Evolutionary conservation across 2,888 invertebrate species (phyloP).

Genomic region (Leptopilina myrica): DNA sequence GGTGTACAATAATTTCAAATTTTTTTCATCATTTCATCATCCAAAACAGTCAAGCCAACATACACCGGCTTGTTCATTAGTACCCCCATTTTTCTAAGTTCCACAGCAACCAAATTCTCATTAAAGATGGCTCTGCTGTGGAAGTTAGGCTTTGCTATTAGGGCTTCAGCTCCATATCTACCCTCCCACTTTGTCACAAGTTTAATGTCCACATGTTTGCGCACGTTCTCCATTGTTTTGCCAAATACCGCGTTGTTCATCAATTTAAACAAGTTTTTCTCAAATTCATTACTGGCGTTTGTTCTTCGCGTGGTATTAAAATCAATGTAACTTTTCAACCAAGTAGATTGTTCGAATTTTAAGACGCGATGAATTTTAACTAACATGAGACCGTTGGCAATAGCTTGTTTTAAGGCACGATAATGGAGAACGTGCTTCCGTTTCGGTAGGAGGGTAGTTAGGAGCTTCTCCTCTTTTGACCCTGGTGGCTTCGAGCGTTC

Average conservation of each 20-base stretch:
- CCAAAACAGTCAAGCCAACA: no score
- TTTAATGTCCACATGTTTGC: no score
- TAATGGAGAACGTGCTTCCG: slow-evolving; percentile 29
- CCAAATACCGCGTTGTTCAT: no score
- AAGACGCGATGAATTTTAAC: slow-evolving; percentile 63
- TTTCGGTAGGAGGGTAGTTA: slow-evolving; percentile 60
- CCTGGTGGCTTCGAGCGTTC: slow-evolving; percentile 56
- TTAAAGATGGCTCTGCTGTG: slow-evolving; percentile 65
- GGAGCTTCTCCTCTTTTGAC: slow-evolving; percentile 56
- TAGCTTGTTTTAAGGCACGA: slow-evolving; percentile 64
- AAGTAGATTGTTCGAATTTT: slow-evolving; percentile 65
- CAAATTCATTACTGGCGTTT: slow-evolving; percentile 16
- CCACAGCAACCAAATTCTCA: slow-evolving; percentile 66
- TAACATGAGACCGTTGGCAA: slow-evolving; percentile 56
- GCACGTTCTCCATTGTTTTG: no score
- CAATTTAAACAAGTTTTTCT: no score
- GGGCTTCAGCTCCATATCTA: slow-evolving; percentile 56
- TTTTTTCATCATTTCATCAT: no score
- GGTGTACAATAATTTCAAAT: no score
- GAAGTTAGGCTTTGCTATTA: slow-evolving; percentile 65
- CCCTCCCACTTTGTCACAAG: no score
- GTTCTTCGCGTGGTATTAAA: slow-evolving; percentile 66
- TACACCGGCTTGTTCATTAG: no score
- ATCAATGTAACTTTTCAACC: slow-evolving; percentile 62
- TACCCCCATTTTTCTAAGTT: slow-evolving; percentile 49